Evolutionary conservation across 2,113 vertebrate genomes (phyloP).

Genomic region (Megaceryle torquata): DNA sequence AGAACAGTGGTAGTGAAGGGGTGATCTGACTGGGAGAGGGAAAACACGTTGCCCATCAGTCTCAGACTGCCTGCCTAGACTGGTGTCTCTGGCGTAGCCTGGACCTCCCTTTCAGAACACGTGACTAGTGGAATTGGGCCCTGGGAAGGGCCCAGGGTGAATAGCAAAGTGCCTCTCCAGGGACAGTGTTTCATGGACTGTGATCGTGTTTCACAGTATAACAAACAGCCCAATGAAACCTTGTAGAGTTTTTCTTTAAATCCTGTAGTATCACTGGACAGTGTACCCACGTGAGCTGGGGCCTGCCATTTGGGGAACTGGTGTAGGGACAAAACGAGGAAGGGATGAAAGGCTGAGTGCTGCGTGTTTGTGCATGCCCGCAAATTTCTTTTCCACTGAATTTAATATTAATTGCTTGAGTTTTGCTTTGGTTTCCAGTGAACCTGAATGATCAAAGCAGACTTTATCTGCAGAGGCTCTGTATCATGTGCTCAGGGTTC

Average conservation of each 20-base stretch:
- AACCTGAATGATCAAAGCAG: neutral
- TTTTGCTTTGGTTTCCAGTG: neutral
- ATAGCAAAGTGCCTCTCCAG: neutral
- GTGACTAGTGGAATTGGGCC: neutral
- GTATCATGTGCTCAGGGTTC: neutral
- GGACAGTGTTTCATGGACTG: neutral
- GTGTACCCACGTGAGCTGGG: accelerated
- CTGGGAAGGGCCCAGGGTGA: neutral
- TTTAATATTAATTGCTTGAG: neutral
- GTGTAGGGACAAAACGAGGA: accelerated
- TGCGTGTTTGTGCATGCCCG: neutral
- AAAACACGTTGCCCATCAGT: neutral
- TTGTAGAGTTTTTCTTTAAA: neutral
- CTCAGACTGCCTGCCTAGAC: neutral
- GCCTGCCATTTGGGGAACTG: neutral
- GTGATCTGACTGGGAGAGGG: neutral
- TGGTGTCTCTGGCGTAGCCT: neutral
- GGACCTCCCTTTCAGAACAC: neutral
- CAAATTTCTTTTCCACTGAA: neutral
- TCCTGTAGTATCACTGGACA: accelerated
- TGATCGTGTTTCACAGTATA: neutral
- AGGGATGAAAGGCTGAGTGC: neutral
- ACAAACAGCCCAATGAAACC: neutral
- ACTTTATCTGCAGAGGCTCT: neutral
- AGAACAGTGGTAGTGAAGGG: accelerated